Evolutionary conservation across 1,140 invertebrate genomes (phyloP).

Genomic region (Theocolax elegans): DNA sequence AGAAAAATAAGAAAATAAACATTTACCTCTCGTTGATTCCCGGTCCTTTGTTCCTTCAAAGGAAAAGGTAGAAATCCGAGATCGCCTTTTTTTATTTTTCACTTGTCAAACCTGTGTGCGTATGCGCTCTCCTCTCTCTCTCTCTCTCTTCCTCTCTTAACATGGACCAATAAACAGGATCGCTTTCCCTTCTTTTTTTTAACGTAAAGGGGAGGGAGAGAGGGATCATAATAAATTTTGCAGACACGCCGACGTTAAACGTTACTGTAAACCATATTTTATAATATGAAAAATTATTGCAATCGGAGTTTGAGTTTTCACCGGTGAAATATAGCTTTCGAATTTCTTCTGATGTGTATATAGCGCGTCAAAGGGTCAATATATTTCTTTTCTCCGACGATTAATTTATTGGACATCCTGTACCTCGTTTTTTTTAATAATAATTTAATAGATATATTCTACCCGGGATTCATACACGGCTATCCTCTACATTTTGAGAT

Average conservation of each 20-base stretch:
- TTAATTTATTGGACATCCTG: neutral
- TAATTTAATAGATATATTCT: no score
- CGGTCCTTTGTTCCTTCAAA: no score
- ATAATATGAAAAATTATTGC: conserved; percentile 32
- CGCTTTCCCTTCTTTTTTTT: neutral
- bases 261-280: conserved; percentile 24
- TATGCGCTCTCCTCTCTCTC: no score
- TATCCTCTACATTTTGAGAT: no score
- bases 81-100: conserved; percentile 5
- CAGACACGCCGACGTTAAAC: conserved; percentile 8
- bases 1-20: no score
- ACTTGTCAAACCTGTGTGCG: no score
- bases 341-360: conserved; percentile 15
- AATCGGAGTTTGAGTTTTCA: neutral
- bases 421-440: neutral
- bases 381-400: neutral
- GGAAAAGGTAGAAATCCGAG: no score
- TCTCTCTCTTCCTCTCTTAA: no score
- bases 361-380: neutral
- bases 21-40: no score
- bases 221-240: conserved; percentile 18
- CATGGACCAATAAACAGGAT: conserved; percentile 17
- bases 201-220: neutral
- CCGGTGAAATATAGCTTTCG: conserved; percentile 4
- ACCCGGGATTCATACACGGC: no score